Evolutionary conservation across 53 echinoderm and acorn worm species (phyloP).

Genomic region (Luidia sarsii): DNA sequence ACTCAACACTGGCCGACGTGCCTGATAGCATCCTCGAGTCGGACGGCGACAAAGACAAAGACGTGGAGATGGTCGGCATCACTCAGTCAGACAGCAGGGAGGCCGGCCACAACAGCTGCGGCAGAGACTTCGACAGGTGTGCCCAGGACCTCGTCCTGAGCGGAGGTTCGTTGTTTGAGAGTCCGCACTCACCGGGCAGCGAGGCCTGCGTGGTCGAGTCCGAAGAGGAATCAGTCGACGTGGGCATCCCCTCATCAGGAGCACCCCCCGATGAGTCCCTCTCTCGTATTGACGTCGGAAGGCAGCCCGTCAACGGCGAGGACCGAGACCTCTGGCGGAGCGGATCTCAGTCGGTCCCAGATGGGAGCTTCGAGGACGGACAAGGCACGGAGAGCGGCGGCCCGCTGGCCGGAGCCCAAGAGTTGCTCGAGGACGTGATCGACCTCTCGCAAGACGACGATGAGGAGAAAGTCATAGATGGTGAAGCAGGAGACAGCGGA

Average conservation of each 20-base stretch:
- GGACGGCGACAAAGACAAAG: slow-evolving; percentile 5
- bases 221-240: too few relatives aligned
- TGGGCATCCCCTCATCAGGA: too few relatives aligned
- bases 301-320: slow-evolving; percentile 7
- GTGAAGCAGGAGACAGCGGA: background rate
- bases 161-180: too few relatives aligned
- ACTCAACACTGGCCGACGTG: slow-evolving; percentile 37
- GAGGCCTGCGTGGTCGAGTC: too few relatives aligned
- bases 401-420: too few relatives aligned
- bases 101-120: too few relatives aligned
- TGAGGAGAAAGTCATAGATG: background rate
- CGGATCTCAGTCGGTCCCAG: background rate
- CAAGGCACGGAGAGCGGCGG: too few relatives aligned
- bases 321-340: background rate
- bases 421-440: slow-evolving; percentile 29
- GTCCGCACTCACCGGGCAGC: too few relatives aligned
- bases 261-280: slow-evolving; percentile 16
- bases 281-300: slow-evolving; percentile 12
- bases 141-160: background rate
- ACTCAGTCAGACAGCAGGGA: background rate
- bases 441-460: slow-evolving; percentile 56
- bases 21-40: slow-evolving; percentile 37
- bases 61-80: background rate
- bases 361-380: background rate
- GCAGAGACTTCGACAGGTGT: too few relatives aligned